These are phyloP conservation scores for Hermaeophaga mercurialis DNA, from an alignment of 2,888 invertebrate species.

Conservation along the genomic window DNA sequence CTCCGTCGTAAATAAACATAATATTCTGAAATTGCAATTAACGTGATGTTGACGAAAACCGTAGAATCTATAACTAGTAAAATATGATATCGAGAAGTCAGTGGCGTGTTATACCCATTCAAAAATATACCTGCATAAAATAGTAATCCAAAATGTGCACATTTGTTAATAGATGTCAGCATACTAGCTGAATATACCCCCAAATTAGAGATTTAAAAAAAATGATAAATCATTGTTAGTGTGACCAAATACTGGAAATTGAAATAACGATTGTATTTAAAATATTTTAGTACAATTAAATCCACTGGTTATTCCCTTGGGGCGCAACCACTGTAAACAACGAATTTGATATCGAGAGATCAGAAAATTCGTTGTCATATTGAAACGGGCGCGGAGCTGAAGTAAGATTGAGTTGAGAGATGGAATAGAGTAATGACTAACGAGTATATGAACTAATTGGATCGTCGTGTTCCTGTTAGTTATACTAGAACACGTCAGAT, in stretches of 20 bases:
- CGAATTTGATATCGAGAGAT: constrained; percentile 32
- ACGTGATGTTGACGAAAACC: constrained; percentile 28
- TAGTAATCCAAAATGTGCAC: too few species aligned
- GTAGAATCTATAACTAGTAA: constrained; percentile 12
- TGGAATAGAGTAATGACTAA: constrained; percentile 41
- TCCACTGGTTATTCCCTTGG: neutral
- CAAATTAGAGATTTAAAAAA: too few species aligned
- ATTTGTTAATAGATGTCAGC: too few species aligned
- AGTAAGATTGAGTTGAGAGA: constrained; percentile 20
- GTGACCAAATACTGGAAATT: too few species aligned
- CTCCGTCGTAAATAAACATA: constrained; percentile 28
- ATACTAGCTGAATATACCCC: too few species aligned
- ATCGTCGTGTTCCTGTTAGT: constrained; percentile 50
- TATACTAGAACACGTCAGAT: constrained; percentile 57
- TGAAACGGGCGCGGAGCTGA: constrained; percentile 17
- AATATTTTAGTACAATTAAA: too few species aligned
- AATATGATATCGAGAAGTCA: constrained; percentile 7
- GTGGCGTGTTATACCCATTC: too few species aligned
- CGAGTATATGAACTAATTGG: constrained; percentile 53
- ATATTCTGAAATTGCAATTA: constrained; percentile 34
- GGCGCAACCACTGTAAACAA: constrained; percentile 8
- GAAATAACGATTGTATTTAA: too few species aligned
- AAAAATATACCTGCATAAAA: too few species aligned
- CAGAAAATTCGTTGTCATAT: constrained; percentile 35
- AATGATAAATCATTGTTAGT: too few species aligned